phyloP scores from a whole-genome alignment of 2,113 vertebrate species.

The cat (Felis catus) region DNA sequence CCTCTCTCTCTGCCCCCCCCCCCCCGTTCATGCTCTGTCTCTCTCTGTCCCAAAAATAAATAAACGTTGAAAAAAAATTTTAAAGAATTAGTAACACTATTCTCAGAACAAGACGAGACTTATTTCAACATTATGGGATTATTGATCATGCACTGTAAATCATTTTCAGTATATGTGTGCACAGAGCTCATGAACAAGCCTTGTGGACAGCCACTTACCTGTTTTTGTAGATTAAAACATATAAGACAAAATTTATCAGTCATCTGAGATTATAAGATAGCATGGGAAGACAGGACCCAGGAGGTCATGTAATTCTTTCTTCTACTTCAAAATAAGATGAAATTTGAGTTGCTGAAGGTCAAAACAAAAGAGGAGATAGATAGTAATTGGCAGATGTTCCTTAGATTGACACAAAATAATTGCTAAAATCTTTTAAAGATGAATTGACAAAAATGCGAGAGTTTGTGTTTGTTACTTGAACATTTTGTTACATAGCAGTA shows the following conservation, averaged over 20 bases:
- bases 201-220: background rate
- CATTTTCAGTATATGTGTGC: background rate
- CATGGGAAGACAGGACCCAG: background rate
- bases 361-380: background rate
- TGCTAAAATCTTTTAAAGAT: slow-evolving; percentile 25
- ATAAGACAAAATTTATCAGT: background rate
- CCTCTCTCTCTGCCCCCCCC: no score
- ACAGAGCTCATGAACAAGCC: background rate
- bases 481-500: background rate
- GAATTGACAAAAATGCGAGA: background rate
- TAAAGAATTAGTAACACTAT: background rate
- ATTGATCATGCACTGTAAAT: background rate
- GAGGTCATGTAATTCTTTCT: background rate
- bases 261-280: background rate
- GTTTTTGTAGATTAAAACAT: background rate
- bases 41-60: no score
- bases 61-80: no score
- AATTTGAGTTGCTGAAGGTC: background rate
- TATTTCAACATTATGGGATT: background rate
- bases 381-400: background rate
- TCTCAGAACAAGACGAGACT: background rate
- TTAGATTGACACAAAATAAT: background rate
- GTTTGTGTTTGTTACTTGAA: background rate
- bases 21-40: no score
- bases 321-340: slow-evolving; percentile 4